These are phyloP conservation scores for Zaprionus taronus DNA, from an alignment of 1,140 invertebrate species.

Conservation along the genomic window DNA sequence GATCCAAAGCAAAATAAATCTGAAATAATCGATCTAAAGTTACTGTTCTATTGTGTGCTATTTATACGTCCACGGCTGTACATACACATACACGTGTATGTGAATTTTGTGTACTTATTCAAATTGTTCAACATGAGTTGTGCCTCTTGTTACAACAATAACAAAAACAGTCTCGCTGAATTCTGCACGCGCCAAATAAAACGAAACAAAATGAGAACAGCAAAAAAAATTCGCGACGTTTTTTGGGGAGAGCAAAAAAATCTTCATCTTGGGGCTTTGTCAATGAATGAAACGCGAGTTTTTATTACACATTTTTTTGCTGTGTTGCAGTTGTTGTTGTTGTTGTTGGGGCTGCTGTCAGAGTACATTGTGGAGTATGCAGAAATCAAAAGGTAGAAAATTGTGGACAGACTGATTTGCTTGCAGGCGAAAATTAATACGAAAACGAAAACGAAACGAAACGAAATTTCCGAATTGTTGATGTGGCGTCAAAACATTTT, in stretches of 20 bases:
- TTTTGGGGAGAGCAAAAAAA: conserved; percentile 44
- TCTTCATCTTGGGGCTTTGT: conserved; percentile 43
- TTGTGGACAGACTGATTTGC: conserved; percentile 27
- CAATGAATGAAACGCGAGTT: conserved; percentile 69
- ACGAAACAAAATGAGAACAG: conserved; percentile 20
- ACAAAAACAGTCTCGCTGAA: conserved; percentile 18
- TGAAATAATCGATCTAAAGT: too few relatives aligned
- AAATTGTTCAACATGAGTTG: conserved; percentile 75
- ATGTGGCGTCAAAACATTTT: conserved; percentile 82
- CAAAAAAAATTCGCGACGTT: conserved; percentile 10
- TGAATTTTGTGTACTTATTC: conserved; percentile 64
- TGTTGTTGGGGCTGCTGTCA: conserved; percentile 47
- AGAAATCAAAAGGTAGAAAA: conserved; percentile 61
- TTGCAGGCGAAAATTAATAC: conserved; percentile 52
- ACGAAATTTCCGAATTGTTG: conserved; percentile 71
- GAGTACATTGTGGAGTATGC: conserved; percentile 57
- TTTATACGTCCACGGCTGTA: too few relatives aligned
- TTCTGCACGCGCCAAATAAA: conserved; percentile 62
- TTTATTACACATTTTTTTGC: conserved; percentile 37
- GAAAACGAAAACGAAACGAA: conserved; percentile 56
- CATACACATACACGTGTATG: conserved; percentile 10
- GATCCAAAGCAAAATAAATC: too few relatives aligned
- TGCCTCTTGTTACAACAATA: conserved; percentile 64
- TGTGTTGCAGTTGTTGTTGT: neutral
- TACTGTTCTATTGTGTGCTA: too few relatives aligned